These are phyloP conservation scores for Stenopsyche tienmushanensis DNA, from an alignment of 1,140 invertebrate genomes.

Conservation along the genomic window DNA sequence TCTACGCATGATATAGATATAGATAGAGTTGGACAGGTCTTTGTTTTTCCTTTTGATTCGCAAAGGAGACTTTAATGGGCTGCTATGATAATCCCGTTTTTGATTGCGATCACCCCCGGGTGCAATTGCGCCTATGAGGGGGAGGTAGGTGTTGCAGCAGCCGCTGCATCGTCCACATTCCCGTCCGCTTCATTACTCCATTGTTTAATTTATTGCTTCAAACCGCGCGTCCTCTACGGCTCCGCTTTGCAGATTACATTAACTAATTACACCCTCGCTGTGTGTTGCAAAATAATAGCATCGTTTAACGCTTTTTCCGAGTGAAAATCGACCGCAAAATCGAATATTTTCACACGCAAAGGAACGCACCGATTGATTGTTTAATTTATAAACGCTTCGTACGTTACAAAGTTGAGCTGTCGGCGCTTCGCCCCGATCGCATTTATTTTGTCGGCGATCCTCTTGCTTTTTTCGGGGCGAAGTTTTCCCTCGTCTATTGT, in stretches of 20 bases:
- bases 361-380: too few relatives aligned
- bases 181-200: slow-evolving; percentile 22
- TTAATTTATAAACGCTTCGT: too few relatives aligned
- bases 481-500: slow-evolving; percentile 22
- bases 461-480: not conserved
- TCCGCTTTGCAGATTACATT: slow-evolving; percentile 15
- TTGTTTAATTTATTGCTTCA: slow-evolving; percentile 22
- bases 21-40: too few relatives aligned
- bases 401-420: not conserved
- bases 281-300: not conserved
- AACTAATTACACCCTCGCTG: slow-evolving; percentile 17
- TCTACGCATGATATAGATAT: too few relatives aligned
- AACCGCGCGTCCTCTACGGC: not conserved
- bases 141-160: slow-evolving; percentile 6
- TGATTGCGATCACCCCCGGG: too few relatives aligned
- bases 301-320: too few relatives aligned
- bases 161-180: slow-evolving; percentile 6
- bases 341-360: too few relatives aligned
- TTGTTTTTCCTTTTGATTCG: too few relatives aligned
- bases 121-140: slow-evolving; percentile 1
- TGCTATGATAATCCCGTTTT: too few relatives aligned
- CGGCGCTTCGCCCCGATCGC: slow-evolving; percentile 11
- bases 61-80: too few relatives aligned
- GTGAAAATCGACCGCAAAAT: too few relatives aligned
- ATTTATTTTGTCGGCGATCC: slow-evolving; percentile 9